Conservation (phyloP, 2,797 vertebrate genomes). For the Poecilia gillii region DNA sequence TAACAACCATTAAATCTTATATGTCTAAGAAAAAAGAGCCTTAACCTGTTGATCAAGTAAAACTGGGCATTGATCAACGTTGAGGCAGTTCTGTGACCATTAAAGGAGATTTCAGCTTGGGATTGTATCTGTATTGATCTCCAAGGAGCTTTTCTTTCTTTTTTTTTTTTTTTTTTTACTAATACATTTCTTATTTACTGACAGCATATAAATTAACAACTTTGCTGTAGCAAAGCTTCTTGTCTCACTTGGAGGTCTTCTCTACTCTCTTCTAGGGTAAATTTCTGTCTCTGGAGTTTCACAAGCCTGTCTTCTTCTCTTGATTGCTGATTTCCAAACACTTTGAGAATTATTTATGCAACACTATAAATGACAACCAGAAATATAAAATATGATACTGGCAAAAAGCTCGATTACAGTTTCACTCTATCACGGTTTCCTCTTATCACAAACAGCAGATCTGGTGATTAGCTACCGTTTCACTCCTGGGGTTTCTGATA, state of each 20-base stretch:
- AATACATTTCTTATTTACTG: slow-evolving; percentile 37
- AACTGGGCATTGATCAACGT: slow-evolving; percentile 10
- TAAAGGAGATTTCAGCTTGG: slow-evolving; percentile 18
- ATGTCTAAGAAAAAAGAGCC: neutral
- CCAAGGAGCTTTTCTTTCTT: slow-evolving; percentile 1
- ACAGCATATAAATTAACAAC: slow-evolving; percentile 47
- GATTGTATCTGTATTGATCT: slow-evolving; percentile 20
- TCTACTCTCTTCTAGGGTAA: neutral
- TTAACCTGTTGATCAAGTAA: neutral
- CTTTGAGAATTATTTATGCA: neutral
- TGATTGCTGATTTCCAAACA: slow-evolving; percentile 5
- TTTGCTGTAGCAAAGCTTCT: slow-evolving; percentile 7
- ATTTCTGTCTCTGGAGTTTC: slow-evolving; percentile 11
- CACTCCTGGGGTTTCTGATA: slow-evolving; percentile 35
- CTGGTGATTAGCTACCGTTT: slow-evolving; percentile 49
- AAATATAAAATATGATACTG: slow-evolving; percentile 17
- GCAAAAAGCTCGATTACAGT: slow-evolving; percentile 26
- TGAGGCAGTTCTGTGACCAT: slow-evolving; percentile 6
- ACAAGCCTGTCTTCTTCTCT: slow-evolving; percentile 11
- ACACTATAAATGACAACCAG: neutral
- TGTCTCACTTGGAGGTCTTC: slow-evolving; percentile 22
- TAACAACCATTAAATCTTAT: too few relatives aligned
- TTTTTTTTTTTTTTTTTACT: slow-evolving; percentile 18
- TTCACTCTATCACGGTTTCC: slow-evolving; percentile 28
- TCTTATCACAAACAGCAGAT: slow-evolving; percentile 42